Percentiles rank a stretch among this genome's conserved stretches.
These are phyloP conservation scores for Amphibalanus amphitrite DNA, from an alignment of 1,140 invertebrate genomes.

Conservation along the genomic window DNA sequence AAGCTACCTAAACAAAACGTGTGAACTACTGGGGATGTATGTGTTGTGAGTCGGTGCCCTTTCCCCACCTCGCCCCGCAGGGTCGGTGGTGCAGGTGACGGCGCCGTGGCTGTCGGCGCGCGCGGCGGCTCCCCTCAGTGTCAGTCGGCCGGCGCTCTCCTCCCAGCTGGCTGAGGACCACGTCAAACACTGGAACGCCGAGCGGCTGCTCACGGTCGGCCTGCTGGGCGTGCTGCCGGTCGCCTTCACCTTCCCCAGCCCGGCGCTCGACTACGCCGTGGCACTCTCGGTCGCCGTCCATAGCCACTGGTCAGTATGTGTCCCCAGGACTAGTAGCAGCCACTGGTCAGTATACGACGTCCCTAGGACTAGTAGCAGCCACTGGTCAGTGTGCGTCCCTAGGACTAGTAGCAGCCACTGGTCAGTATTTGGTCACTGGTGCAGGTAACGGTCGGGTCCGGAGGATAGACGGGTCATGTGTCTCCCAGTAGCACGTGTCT, in stretches of 20 bases:
- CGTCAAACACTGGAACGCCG: constrained; percentile 45
- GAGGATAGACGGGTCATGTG: too few species aligned
- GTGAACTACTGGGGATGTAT: too few species aligned
- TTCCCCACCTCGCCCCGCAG: not conserved
- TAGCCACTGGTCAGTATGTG: constrained; percentile 52
- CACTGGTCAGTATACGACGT: not conserved
- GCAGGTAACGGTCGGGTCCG: not conserved
- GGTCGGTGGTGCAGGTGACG: not conserved
- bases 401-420: too few species aligned
- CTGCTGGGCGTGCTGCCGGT: constrained; percentile 44
- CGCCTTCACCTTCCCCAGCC: constrained; percentile 39
- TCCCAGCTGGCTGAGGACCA: constrained; percentile 26
- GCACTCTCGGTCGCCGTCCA: constrained; percentile 46
- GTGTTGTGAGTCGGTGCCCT: too few species aligned
- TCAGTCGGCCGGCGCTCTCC: too few species aligned
- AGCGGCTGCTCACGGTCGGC: constrained; percentile 37
- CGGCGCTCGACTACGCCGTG: constrained; percentile 42
- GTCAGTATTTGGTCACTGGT: not conserved
- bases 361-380: not conserved
- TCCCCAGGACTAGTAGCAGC: not conserved
- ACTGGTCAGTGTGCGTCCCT: not conserved
- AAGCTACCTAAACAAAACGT: too few species aligned
- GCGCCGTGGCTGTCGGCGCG: not conserved
- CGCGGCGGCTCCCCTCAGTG: not conserved
- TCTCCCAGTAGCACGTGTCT: too few species aligned